Evolutionary conservation across 2,888 invertebrate genomes (phyloP).

Genomic region (Nesidiocoris tenuis): DNA sequence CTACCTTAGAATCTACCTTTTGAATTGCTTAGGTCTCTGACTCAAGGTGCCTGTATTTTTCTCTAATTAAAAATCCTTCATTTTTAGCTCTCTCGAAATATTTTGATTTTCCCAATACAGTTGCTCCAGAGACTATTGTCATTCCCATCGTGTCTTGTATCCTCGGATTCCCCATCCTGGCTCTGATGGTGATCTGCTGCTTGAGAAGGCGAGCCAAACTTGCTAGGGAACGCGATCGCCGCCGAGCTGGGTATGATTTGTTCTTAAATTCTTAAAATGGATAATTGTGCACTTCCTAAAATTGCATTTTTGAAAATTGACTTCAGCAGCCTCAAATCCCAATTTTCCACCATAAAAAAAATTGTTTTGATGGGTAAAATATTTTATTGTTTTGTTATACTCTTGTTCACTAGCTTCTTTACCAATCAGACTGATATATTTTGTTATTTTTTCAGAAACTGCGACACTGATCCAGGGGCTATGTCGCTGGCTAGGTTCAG

Average conservation of each 20-base stretch:
- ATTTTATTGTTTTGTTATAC: neutral
- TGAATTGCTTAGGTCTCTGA: too few relatives aligned
- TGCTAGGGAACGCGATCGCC: slow-evolving; percentile 77
- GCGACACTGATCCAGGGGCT: slow-evolving; percentile 76
- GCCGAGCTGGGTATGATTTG: slow-evolving; percentile 57
- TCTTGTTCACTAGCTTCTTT: too few relatives aligned
- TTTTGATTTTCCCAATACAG: slow-evolving; percentile 57
- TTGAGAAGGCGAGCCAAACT: slow-evolving; percentile 78
- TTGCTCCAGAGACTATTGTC: slow-evolving; percentile 83
- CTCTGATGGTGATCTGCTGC: slow-evolving; percentile 83
- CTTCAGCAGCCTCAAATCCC: too few relatives aligned
- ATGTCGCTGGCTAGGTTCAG: slow-evolving; percentile 77
- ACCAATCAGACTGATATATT: neutral
- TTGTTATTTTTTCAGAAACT: slow-evolving; percentile 58
- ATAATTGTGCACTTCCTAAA: too few relatives aligned
- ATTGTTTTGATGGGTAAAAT: too few relatives aligned
- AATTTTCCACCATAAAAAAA: neutral
- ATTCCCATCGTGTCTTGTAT: slow-evolving; percentile 87
- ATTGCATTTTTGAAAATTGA: too few relatives aligned
- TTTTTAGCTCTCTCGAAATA: neutral
- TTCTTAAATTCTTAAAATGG: slow-evolving; percentile 6
- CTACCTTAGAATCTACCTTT: too few relatives aligned
- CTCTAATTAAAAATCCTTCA: neutral
- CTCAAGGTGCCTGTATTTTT: neutral
- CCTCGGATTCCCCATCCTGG: slow-evolving; percentile 82